phyloP scores from a whole-genome alignment of 2,113 vertebrate genomes.

The Felis catus region DNA sequence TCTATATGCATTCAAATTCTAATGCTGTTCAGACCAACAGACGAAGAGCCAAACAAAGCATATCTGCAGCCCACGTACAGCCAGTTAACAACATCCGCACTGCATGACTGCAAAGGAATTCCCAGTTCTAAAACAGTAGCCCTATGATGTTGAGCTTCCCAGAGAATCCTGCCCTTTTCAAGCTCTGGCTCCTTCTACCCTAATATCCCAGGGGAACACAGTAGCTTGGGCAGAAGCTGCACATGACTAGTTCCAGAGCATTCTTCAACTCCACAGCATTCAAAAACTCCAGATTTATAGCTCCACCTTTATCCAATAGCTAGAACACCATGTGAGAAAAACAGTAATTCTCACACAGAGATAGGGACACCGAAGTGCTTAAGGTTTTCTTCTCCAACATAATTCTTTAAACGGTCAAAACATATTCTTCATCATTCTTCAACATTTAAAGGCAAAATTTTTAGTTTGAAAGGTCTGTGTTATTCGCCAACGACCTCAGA shows the following conservation, averaged over 20 bases:
- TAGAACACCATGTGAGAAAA: neutral
- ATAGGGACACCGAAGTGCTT: neutral
- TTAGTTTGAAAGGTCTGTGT: neutral
- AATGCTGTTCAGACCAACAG: neutral
- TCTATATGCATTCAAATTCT: neutral
- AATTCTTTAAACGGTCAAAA: neutral
- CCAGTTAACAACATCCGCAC: neutral
- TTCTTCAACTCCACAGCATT: neutral
- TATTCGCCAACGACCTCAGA: slow-evolving; percentile 18
- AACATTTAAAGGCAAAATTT: neutral
- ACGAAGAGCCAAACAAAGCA: neutral
- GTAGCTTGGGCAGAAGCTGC: accelerated
- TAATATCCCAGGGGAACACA: neutral
- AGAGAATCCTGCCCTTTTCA: neutral
- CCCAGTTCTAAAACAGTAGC: neutral
- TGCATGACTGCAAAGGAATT: neutral
- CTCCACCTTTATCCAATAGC: neutral
- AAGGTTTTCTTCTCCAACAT: neutral
- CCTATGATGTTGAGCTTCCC: neutral
- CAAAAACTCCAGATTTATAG: neutral
- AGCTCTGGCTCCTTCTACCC: neutral
- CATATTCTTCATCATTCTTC: neutral
- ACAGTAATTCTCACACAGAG: neutral
- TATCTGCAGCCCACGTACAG: accelerated
- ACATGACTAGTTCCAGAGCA: neutral